Percentiles rank a stretch among this genome's conserved stretches.
These are phyloP conservation scores for Camponotus vicinus DNA, from an alignment of 1,140 invertebrate species.

Conservation along the genomic window DNA sequence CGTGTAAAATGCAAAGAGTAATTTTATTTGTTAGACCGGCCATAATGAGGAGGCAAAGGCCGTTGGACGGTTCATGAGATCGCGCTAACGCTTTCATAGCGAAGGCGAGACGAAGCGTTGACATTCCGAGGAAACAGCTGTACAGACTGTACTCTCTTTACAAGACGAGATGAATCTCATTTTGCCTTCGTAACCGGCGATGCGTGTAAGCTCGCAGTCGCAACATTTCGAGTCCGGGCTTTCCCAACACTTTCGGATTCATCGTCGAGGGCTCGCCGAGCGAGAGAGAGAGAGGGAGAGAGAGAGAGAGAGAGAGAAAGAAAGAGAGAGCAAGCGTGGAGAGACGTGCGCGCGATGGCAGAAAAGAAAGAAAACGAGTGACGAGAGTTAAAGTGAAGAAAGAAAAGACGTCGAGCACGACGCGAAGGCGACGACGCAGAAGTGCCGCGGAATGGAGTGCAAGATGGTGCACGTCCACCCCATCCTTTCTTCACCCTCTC, in stretches of 20 bases:
- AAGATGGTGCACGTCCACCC: conserved; percentile 68
- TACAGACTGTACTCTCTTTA: conserved; percentile 9
- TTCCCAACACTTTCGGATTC: conserved; percentile 51
- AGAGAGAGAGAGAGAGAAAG: neutral
- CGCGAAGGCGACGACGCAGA: conserved; percentile 67
- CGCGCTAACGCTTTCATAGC: neutral
- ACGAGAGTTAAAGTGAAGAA: conserved; percentile 39
- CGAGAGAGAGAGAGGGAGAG: neutral
- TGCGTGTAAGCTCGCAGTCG: conserved; percentile 65
- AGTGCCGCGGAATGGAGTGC: conserved; percentile 72
- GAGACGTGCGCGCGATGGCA: neutral
- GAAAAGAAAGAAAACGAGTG: conserved; percentile 6
- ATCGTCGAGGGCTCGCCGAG: conserved; percentile 34
- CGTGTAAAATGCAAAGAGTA: neutral
- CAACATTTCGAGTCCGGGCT: conserved; percentile 52
- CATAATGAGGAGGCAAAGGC: conserved; percentile 9
- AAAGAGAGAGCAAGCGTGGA: neutral
- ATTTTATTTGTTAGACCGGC: conserved; percentile 15
- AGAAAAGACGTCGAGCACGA: conserved; percentile 64
- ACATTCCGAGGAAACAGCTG: neutral
- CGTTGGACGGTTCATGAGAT: conserved; percentile 9
- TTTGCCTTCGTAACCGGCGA: conserved; percentile 58
- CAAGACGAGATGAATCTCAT: conserved; percentile 32
- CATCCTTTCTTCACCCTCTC: conserved; percentile 53
- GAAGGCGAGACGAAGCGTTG: neutral